Evolutionary conservation across 2,113 vertebrate genomes (phyloP), one percentile per base, ranked within the genome.

Genomic region (Beaufortia kweichowensis): DNA sequence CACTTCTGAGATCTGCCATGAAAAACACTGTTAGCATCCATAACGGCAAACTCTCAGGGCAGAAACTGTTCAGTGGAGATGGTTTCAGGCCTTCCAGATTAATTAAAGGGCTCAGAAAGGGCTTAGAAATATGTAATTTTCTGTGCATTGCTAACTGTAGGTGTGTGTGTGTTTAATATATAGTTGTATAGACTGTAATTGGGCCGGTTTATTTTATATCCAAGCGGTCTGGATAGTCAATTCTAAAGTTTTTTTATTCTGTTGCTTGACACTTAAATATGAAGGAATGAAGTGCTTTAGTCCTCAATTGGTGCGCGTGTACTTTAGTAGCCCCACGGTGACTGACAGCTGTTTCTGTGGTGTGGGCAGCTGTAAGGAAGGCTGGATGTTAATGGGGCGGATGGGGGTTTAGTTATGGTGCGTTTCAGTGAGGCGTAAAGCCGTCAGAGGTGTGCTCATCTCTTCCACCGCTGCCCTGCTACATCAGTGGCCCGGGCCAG

Each of bases 381-480:
- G 72, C 14, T 55, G 79, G 46, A 6, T 61, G 60, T 15, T 70
- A 1, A 74, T 4, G 80, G 68, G 75, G 77, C 60, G 41, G 46
- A 14, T 12, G 14, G 56, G 33, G 19, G 39, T 24, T 9, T 53
- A 50, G 53, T 41, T 12, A 19, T 43, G 53, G 46, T 21, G 19
- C 31, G n/a, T 28, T 76, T 29, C 68, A 76, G 62, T 69, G 24
- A 68, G 57, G 57, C 77, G 80, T 84, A 82, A 86, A 76, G 24
- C 84, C 81, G 88, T 84, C 83, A 83, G 84, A 89, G 76, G 82
- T 86, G 84, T 84, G 84, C 77, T 46, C 7, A 85, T 78, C 76
- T 84, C 69, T 15, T 75, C 82, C 80, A 85, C 81, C 79, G 76
- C 84, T 46, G 78, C 74, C 77, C 81, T 82, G 72, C 66, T 73